A percentile compares a stretch with the other conserved stretches of the same genome.
Conservation (phyloP, 1,140 invertebrate genomes). For the Rhopalosiphum padi region DNA sequence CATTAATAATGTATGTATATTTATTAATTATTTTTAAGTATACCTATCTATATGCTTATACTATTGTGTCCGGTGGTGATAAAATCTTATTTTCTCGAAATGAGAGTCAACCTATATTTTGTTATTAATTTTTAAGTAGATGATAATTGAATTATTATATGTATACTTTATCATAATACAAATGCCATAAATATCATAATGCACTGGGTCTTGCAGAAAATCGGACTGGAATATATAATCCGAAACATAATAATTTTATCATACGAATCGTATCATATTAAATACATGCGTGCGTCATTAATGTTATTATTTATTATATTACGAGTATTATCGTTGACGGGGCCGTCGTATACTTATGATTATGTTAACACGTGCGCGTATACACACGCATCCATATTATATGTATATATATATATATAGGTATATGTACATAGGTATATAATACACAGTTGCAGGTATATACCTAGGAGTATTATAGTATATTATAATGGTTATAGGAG, state of each 20-base stretch:
- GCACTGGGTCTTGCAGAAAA: background rate
- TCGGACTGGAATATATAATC: background rate
- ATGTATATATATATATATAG: too few species aligned
- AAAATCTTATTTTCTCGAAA: background rate
- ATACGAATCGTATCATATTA: background rate
- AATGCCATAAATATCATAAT: too few species aligned
- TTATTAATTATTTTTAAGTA: background rate
- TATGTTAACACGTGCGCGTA: slow-evolving; percentile 9
- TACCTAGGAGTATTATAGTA: background rate
- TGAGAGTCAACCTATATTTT: too few species aligned
- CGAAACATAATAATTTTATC: background rate
- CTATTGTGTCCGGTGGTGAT: too few species aligned
- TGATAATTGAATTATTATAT: too few species aligned
- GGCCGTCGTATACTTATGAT: background rate
- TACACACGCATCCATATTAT: background rate
- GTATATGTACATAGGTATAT: background rate
- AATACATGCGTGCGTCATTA: background rate
- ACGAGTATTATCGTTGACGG: background rate
- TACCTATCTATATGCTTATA: too few species aligned
- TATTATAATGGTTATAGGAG: background rate
- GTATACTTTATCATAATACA: too few species aligned
- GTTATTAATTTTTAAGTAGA: too few species aligned
- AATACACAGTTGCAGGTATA: background rate
- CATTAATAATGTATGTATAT: background rate
- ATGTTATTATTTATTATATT: background rate